Conservation (phyloP, 2,113 vertebrate genomes). For the Epinephelus cyanopodus region DNA sequence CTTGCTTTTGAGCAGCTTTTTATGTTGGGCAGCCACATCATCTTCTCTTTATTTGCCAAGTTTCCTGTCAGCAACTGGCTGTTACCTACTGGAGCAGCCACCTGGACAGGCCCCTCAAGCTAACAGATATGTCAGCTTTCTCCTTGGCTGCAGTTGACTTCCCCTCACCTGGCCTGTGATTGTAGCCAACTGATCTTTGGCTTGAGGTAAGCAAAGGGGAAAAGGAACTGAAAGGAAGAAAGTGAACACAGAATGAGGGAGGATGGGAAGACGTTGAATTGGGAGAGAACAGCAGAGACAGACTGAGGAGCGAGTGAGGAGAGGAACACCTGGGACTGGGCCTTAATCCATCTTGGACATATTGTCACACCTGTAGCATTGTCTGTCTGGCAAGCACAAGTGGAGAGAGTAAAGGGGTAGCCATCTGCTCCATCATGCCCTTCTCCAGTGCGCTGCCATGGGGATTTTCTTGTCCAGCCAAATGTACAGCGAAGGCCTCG, state of each 20-base stretch:
- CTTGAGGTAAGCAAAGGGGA: constrained; percentile 49
- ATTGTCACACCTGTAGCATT: constrained; percentile 83
- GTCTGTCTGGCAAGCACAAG: constrained; percentile 65
- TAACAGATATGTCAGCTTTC: constrained; percentile 78
- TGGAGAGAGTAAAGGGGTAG: constrained; percentile 57
- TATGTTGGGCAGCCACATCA: constrained; percentile 34
- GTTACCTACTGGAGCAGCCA: constrained; percentile 67
- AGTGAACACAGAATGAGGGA: background rate
- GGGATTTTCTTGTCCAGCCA: constrained; percentile 73
- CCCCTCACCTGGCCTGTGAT: constrained; percentile 63
- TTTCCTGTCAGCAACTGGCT: constrained; percentile 70
- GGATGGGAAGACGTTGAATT: background rate
- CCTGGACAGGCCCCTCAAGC: constrained; percentile 70
- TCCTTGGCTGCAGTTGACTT: constrained; percentile 73
- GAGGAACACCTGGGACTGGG: constrained; percentile 65
- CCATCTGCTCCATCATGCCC: constrained; percentile 79
- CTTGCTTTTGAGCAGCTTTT: constrained; percentile 14
- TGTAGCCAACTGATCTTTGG: constrained; percentile 71
- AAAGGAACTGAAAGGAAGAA: constrained; percentile 26
- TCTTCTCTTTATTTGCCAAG: constrained; percentile 44
- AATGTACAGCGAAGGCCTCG: constrained; percentile 59
- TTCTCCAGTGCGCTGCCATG: constrained; percentile 72
- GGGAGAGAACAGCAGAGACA: constrained; percentile 18
- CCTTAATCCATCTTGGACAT: constrained; percentile 76
- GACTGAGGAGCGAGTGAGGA: constrained; percentile 23